Evolutionary conservation across 1,140 invertebrate genomes (phyloP).

Genomic region (Bemisia tabaci): DNA sequence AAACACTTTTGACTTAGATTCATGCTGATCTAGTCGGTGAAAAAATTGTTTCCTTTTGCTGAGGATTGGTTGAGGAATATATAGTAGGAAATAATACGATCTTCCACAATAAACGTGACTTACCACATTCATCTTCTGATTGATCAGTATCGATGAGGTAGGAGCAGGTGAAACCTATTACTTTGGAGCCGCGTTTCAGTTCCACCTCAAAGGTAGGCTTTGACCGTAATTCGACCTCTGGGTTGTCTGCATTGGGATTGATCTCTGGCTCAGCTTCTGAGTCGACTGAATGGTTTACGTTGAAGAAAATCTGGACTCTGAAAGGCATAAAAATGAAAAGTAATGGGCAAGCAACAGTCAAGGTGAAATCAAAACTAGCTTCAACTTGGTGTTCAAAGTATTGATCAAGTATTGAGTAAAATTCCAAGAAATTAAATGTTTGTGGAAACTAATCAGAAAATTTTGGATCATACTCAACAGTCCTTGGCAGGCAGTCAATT

Average conservation of each 20-base stretch:
- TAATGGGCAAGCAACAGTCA: slow-evolving; percentile 16
- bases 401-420: too few species aligned
- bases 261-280: slow-evolving; percentile 51
- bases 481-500: too few species aligned
- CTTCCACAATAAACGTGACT: too few species aligned
- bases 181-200: slow-evolving; percentile 54
- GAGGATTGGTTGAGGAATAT: too few species aligned
- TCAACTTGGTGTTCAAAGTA: too few species aligned
- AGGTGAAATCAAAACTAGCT: slow-evolving; percentile 20
- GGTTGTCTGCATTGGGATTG: slow-evolving; percentile 42
- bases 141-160: slow-evolving; percentile 45
- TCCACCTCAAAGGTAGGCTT: slow-evolving; percentile 78
- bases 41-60: too few species aligned
- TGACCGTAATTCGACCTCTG: slow-evolving; percentile 67
- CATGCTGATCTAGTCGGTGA: too few species aligned
- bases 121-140: slow-evolving; percentile 53
- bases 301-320: slow-evolving; percentile 63
- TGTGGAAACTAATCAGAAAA: too few species aligned
- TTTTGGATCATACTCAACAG: too few species aligned
- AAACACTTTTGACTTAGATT: too few species aligned
- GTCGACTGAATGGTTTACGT: slow-evolving; percentile 83
- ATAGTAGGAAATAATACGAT: too few species aligned
- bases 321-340: slow-evolving; percentile 19
- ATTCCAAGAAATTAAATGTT: too few species aligned
- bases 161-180: slow-evolving; percentile 67